These are phyloP conservation scores for Macrobrachium rosenbergii DNA, from an alignment of 1,140 invertebrate species.

Conservation along the genomic window DNA sequence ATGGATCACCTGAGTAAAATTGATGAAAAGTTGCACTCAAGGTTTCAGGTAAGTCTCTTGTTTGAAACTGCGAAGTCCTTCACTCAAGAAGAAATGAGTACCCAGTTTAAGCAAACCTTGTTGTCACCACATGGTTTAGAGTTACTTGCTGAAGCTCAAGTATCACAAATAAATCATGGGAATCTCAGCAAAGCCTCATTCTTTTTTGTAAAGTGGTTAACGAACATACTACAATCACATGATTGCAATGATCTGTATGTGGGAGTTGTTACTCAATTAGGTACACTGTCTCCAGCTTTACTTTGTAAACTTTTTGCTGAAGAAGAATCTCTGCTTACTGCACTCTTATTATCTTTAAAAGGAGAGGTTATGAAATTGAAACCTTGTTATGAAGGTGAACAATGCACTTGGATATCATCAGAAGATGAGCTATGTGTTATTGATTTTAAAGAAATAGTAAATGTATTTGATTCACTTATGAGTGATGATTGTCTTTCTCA, in stretches of 20 bases:
- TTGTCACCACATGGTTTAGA: too few species aligned
- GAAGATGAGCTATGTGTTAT: background rate
- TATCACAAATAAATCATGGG: too few species aligned
- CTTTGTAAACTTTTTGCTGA: background rate
- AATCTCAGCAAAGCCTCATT: too few species aligned
- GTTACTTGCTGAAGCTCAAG: too few species aligned
- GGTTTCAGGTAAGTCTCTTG: slow-evolving; percentile 21
- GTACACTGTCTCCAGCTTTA: background rate
- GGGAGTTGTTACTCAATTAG: background rate
- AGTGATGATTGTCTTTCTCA: background rate
- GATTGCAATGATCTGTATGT: background rate
- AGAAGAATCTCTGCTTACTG: background rate
- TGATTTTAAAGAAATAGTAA: slow-evolving; percentile 25
- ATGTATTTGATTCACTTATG: slow-evolving; percentile 2
- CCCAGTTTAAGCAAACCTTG: background rate
- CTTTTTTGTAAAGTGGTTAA: background rate
- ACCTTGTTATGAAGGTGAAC: slow-evolving; percentile 1
- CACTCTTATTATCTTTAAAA: slow-evolving; percentile 10
- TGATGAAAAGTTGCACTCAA: background rate
- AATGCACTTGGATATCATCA: slow-evolving; percentile 12
- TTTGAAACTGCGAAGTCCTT: slow-evolving; percentile 5
- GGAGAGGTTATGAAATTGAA: slow-evolving; percentile 32
- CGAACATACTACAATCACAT: background rate
- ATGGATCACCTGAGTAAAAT: background rate
- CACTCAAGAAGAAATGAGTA: background rate